Evolutionary conservation across 2,113 vertebrate species (phyloP).

Genomic region (Mesitornis unicolor): DNA sequence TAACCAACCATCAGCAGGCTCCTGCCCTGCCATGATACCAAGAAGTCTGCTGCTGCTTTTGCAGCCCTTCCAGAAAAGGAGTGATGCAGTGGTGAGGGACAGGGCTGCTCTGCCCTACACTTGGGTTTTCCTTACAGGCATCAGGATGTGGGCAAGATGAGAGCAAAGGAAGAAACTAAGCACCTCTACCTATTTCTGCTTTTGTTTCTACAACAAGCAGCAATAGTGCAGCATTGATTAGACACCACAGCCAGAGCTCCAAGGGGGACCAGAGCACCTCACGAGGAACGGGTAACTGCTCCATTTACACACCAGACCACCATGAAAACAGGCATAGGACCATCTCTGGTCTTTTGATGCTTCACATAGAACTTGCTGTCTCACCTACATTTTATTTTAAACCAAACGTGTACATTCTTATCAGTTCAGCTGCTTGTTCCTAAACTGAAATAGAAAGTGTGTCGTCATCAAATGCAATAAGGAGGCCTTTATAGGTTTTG

Average conservation of each 20-base stretch:
- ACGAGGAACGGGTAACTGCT: no score
- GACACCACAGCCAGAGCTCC: background rate
- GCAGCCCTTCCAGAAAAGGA: background rate
- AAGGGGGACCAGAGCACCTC: background rate
- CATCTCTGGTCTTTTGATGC: no score
- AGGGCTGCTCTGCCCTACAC: background rate
- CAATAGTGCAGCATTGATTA: background rate
- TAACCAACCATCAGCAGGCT: background rate
- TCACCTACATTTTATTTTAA: background rate
- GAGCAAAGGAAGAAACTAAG: background rate
- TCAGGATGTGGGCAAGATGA: background rate
- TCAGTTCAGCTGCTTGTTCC: background rate
- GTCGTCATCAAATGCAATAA: background rate
- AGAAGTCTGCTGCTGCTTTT: background rate
- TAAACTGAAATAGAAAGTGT: background rate
- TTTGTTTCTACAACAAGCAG: background rate
- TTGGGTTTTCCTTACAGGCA: background rate
- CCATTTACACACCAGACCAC: no score
- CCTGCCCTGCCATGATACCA: background rate
- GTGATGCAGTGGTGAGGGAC: background rate
- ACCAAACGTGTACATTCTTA: background rate
- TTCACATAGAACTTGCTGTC: background rate
- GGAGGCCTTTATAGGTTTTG: background rate
- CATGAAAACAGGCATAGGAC: no score
- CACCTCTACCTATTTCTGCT: background rate